Percentiles rank a stretch among this genome's conserved stretches.
phyloP scores from a whole-genome alignment of 2,888 invertebrate genomes.

The Dryobotodes eremita region DNA sequence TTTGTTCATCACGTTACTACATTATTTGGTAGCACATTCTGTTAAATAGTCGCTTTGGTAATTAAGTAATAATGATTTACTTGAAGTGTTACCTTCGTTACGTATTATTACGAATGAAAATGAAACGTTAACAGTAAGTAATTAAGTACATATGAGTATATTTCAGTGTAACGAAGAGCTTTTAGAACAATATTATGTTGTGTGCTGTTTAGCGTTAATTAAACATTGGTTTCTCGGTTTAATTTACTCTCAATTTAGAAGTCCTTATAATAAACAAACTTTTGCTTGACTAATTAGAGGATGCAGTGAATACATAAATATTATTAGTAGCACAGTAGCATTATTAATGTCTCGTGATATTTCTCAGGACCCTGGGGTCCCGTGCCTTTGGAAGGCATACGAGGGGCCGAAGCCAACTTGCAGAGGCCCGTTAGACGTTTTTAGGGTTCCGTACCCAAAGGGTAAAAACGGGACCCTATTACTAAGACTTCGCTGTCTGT shows the following conservation, averaged over 20 bases:
- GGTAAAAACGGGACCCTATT: too few relatives aligned
- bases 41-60: slow-evolving; percentile 16
- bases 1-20: slow-evolving; percentile 12
- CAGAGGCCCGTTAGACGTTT: too few relatives aligned
- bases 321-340: too few relatives aligned
- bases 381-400: too few relatives aligned
- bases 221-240: slow-evolving; percentile 14
- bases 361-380: too few relatives aligned
- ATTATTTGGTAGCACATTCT: slow-evolving; percentile 23
- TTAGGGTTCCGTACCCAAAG: too few relatives aligned
- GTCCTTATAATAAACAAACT: neutral
- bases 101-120: slow-evolving; percentile 35
- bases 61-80: slow-evolving; percentile 46
- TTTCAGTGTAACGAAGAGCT: slow-evolving; percentile 31
- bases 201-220: slow-evolving; percentile 30
- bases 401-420: too few relatives aligned
- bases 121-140: slow-evolving; percentile 39
- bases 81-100: slow-evolving; percentile 34
- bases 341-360: too few relatives aligned
- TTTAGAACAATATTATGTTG: slow-evolving; percentile 29
- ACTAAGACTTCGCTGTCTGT: too few relatives aligned
- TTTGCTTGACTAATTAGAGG: neutral
- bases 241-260: slow-evolving; percentile 34
- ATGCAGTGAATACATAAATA: neutral
- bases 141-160: slow-evolving; percentile 25